phyloP scores from a whole-genome alignment of 2,797 vertebrate genomes.

The Pseudocheirus occidentalis region DNA sequence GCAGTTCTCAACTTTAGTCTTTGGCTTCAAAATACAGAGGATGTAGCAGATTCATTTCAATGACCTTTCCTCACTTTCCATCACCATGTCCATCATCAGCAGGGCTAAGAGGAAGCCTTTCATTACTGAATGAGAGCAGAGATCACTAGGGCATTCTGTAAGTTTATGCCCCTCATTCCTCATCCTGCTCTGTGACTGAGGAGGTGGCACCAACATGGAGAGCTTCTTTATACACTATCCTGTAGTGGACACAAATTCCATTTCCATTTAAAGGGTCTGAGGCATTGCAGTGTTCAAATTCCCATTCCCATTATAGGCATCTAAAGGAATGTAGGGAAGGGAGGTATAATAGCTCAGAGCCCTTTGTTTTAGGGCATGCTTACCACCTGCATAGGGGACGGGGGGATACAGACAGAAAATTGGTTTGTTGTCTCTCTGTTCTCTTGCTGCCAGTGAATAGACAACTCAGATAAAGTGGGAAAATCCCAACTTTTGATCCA shows the following conservation, averaged over 20 bases:
- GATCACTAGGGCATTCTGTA: constrained; percentile 1
- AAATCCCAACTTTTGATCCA: background rate
- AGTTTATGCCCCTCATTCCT: background rate
- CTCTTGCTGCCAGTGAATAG: background rate
- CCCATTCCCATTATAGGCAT: too few species aligned
- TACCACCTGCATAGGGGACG: background rate
- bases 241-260: background rate
- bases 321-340: background rate
- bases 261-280: background rate
- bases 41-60: background rate
- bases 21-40: constrained; percentile 12
- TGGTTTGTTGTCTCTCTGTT: background rate
- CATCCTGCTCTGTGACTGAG: background rate
- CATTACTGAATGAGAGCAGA: constrained; percentile 7
- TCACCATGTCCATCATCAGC: constrained; percentile 13
- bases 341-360: background rate
- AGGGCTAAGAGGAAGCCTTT: background rate
- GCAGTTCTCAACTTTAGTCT: constrained; percentile 14
- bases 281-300: background rate
- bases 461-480: background rate
- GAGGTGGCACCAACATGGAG: background rate
- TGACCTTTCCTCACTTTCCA: background rate
- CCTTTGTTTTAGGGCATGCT: background rate
- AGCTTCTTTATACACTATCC: background rate
- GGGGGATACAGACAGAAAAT: background rate